Percentiles rank a stretch among this genome's conserved stretches.
These are phyloP conservation scores for Anthonomus grandis DNA, from an alignment of 1,140 invertebrate genomes.

Conservation along the genomic window DNA sequence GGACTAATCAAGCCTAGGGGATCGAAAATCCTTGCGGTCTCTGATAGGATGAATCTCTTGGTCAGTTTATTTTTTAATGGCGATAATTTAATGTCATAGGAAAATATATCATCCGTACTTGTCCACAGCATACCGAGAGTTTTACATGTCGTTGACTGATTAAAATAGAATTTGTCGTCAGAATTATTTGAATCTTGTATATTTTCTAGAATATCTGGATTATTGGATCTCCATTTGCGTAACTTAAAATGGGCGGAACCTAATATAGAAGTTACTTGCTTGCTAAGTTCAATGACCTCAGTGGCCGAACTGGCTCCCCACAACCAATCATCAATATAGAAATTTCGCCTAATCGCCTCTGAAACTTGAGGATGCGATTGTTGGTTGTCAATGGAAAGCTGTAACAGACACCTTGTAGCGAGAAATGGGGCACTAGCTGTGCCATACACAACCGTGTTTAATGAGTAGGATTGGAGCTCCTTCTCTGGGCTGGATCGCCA, in stretches of 20 bases:
- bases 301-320: conserved; percentile 40
- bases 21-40: conserved; percentile 32
- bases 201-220: neutral
- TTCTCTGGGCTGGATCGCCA: too few relatives aligned
- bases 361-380: too few relatives aligned
- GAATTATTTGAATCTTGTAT: neutral
- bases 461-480: too few relatives aligned
- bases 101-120: neutral
- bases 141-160: conserved; percentile 29
- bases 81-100: neutral
- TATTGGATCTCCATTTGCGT: conserved; percentile 37
- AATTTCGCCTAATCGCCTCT: conserved; percentile 42
- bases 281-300: conserved; percentile 11
- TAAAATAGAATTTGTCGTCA: conserved; percentile 12
- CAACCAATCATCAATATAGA: conserved; percentile 52
- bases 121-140: conserved; percentile 23
- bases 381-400: too few relatives aligned
- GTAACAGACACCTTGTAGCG: too few relatives aligned
- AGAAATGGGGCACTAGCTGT: too few relatives aligned
- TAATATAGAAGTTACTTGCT: conserved; percentile 23
- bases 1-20: conserved; percentile 31
- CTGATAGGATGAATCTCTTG: conserved; percentile 19
- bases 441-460: too few relatives aligned
- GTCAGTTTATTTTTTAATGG: neutral
- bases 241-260: conserved; percentile 31